phyloP scores from a whole-genome alignment of 2,113 vertebrate species.

The Gasterosteus aculeatus region DNA sequence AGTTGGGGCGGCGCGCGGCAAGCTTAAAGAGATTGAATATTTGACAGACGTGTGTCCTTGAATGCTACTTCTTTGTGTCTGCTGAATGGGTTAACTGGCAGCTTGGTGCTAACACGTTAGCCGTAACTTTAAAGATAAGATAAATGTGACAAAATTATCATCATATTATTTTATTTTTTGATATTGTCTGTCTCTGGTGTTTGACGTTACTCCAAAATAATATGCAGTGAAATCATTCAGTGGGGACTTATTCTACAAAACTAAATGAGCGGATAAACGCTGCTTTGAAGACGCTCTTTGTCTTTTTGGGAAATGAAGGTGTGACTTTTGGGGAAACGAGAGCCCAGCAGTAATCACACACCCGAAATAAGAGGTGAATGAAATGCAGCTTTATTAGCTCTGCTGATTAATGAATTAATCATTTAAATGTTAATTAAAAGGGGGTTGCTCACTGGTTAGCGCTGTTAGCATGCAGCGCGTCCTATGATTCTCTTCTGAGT shows the following conservation, averaged over 20 bases:
- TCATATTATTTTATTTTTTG: neutral
- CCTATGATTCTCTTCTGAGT: neutral
- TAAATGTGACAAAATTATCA: too few species aligned
- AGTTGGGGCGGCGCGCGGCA: too few species aligned
- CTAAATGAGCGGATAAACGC: neutral
- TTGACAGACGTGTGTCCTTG: neutral
- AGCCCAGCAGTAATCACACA: conserved; percentile 1
- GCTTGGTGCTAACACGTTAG: neutral
- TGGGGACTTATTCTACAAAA: neutral
- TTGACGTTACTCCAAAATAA: neutral
- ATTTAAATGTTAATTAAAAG: conserved; percentile 46
- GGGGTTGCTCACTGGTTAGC: neutral
- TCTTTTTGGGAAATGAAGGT: neutral
- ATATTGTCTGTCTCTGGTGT: neutral
- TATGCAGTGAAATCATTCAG: neutral
- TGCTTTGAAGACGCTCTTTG: neutral
- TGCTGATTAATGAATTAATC: conserved; percentile 39
- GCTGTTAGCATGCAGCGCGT: neutral
- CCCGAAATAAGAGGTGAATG: conserved; percentile 19
- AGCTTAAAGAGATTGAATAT: neutral
- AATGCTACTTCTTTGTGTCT: neutral
- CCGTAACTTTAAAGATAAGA: neutral
- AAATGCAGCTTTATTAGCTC: conserved; percentile 26
- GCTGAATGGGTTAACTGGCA: neutral
- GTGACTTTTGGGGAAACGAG: neutral